Evolutionary conservation across 2,113 vertebrate genomes (phyloP).

Genomic region (Callochromis pleurospilus): DNA sequence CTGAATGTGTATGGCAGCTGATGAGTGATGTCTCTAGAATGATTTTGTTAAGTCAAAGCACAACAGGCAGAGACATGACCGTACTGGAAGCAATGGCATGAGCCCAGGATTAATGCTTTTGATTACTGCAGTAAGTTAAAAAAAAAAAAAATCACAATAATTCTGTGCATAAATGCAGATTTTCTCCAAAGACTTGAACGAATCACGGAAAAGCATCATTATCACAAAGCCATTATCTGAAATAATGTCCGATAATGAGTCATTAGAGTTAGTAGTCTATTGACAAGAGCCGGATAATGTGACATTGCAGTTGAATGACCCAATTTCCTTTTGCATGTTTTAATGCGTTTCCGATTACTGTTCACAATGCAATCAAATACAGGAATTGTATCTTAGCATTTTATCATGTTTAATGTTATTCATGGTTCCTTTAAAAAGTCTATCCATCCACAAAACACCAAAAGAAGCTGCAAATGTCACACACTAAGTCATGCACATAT

Average conservation of each 20-base stretch:
- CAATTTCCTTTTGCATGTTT: neutral
- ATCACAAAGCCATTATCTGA: constrained; percentile 11
- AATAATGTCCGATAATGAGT: neutral
- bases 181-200: neutral
- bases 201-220: neutral
- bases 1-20: neutral
- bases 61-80: neutral
- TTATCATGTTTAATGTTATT: neutral
- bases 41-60: neutral
- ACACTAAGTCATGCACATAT: neutral
- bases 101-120: neutral
- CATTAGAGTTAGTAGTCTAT: neutral
- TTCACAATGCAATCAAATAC: neutral
- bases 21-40: neutral
- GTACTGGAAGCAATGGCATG: neutral
- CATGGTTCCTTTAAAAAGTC: neutral
- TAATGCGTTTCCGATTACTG: neutral
- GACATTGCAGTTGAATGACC: neutral
- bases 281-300: neutral
- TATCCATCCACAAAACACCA: neutral
- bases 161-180: neutral
- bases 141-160: neutral
- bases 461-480: neutral
- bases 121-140: neutral
- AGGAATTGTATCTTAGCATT: neutral